Conservation (phyloP, 2,797 vertebrate species). For the Poeciliopsis turneri region DNA sequence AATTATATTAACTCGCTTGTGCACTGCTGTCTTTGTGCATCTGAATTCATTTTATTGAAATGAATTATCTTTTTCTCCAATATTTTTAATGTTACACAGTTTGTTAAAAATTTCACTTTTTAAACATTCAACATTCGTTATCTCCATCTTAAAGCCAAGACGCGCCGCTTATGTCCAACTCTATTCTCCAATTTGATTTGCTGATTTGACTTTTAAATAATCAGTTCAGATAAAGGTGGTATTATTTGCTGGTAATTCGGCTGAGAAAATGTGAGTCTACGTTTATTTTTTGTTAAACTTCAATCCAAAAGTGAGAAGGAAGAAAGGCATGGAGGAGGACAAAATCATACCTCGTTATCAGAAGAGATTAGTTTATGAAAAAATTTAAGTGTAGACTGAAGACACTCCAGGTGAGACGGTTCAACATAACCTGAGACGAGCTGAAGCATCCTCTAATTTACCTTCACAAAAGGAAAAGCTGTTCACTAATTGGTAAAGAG, state of each 20-base stretch:
- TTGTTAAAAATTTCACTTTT: no score
- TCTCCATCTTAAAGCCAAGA: no score
- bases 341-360: background rate
- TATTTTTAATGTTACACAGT: background rate
- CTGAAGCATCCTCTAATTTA: slow-evolving; percentile 38
- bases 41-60: background rate
- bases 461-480: slow-evolving; percentile 9
- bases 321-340: background rate
- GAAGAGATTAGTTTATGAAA: slow-evolving; percentile 3
- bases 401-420: slow-evolving; percentile 13
- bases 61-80: background rate
- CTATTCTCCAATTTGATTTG: background rate
- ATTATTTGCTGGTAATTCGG: background rate
- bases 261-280: background rate
- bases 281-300: background rate
- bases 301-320: background rate
- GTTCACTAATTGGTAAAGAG: slow-evolving; percentile 29
- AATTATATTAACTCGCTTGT: background rate
- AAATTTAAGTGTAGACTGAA: background rate
- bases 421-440: slow-evolving; percentile 16
- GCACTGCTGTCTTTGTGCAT: background rate
- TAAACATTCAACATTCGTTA: no score
- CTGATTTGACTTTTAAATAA: background rate
- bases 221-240: background rate
- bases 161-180: no score